These are phyloP conservation scores for Glyptemys insculpta DNA, from an alignment of 2,797 vertebrate species.

Conservation along the genomic window DNA sequence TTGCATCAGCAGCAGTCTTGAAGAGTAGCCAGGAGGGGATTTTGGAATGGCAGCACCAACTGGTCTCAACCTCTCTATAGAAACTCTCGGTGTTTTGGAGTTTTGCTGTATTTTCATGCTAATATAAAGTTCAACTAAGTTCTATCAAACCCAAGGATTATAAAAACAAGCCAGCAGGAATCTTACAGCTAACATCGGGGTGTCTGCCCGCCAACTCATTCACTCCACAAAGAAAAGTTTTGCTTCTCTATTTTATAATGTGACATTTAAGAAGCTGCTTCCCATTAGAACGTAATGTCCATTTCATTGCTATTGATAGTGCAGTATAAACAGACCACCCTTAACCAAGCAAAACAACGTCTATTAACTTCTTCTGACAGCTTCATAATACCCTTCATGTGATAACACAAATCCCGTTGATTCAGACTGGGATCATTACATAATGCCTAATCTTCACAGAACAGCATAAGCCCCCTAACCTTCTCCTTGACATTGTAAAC, in stretches of 20 bases:
- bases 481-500: background rate
- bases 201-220: fast-evolving
- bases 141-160: fast-evolving
- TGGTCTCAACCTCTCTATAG: fast-evolving
- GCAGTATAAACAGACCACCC: fast-evolving
- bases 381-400: fast-evolving
- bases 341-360: fast-evolving
- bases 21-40: background rate
- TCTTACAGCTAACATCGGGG: fast-evolving
- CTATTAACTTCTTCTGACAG: background rate
- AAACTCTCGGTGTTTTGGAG: background rate
- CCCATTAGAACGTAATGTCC: background rate
- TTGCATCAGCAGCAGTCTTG: background rate
- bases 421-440: background rate
- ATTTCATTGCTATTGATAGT: background rate
- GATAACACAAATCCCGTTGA: fast-evolving
- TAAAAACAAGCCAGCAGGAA: fast-evolving
- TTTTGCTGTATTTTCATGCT: background rate
- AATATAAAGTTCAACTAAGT: background rate
- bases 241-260: fast-evolving
- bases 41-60: background rate
- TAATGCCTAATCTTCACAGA: background rate
- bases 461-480: background rate
- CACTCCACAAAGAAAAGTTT: background rate
- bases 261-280: background rate